Evolutionary conservation across 1,140 invertebrate genomes (phyloP).

Genomic region (Drosophila sturtevanti): DNA sequence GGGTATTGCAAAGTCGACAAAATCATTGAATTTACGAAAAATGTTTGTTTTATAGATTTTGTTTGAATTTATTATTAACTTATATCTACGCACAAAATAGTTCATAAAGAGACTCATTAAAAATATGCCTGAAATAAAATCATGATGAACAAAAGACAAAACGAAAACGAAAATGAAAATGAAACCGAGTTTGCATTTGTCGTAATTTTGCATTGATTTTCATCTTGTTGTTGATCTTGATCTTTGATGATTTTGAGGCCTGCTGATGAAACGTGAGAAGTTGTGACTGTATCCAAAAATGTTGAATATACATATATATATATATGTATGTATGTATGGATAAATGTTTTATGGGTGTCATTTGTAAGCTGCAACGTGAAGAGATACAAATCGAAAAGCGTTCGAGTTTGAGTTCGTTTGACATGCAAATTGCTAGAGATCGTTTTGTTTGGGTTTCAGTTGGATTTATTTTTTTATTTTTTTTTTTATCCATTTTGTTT

Average conservation of each 20-base stretch:
- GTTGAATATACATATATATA: too few species aligned
- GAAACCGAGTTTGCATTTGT: conserved; percentile 63
- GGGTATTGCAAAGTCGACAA: background rate
- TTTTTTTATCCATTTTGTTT: conserved; percentile 2
- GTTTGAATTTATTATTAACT: conserved; percentile 1
- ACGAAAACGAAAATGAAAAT: conserved; percentile 38
- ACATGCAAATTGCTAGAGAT: conserved; percentile 67
- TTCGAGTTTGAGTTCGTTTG: conserved; percentile 50
- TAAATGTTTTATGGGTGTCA: conserved; percentile 43
- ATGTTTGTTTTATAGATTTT: conserved; percentile 1
- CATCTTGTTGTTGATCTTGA: conserved; percentile 3
- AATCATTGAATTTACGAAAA: background rate
- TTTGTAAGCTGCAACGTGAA: conserved; percentile 50
- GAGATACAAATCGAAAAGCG: conserved; percentile 47
- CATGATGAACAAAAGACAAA: conserved; percentile 27
- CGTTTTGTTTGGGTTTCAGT: conserved; percentile 57
- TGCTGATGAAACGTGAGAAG: conserved; percentile 4
- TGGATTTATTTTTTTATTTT: conserved; percentile 68
- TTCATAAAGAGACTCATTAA: conserved; percentile 28
- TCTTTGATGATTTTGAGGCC: conserved; percentile 19
- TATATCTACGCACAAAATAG: conserved; percentile 37
- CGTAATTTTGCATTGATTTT: conserved; percentile 49
- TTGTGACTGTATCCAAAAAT: background rate
- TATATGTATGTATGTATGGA: too few species aligned
- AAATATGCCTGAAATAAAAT: conserved; percentile 9